phyloP scores from a whole-genome alignment of 2,113 vertebrate genomes.

The Gobius niger region DNA sequence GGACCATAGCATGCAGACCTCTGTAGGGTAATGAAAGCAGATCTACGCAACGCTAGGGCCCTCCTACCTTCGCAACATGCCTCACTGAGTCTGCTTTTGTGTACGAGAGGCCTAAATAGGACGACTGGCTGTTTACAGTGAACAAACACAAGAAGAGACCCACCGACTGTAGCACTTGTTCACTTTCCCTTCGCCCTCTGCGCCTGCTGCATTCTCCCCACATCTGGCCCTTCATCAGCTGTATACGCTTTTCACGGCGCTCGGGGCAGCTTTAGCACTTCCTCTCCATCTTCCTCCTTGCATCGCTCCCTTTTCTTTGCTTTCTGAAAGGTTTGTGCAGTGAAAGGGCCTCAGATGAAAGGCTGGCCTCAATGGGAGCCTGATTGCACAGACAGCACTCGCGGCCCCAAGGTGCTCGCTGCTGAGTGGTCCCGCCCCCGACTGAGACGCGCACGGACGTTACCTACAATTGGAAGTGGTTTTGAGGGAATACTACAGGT shows the following conservation, averaged over 20 bases:
- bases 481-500: constrained; percentile 17
- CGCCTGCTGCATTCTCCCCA: constrained; percentile 44
- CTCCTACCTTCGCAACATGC: constrained; percentile 36
- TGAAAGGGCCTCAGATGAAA: constrained; percentile 72
- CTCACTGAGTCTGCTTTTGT: constrained; percentile 40
- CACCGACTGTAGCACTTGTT: constrained; percentile 32
- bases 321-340: constrained; percentile 60
- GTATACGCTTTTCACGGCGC: constrained; percentile 59
- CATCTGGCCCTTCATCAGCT: constrained; percentile 64
- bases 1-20: constrained; percentile 6
- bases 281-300: constrained; percentile 46
- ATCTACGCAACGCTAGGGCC: constrained; percentile 13
- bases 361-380: constrained; percentile 56
- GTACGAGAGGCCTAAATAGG: constrained; percentile 24
- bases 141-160: constrained; percentile 45
- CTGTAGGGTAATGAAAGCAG: constrained; percentile 14
- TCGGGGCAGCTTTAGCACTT: constrained; percentile 68
- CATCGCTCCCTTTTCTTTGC: constrained; percentile 46
- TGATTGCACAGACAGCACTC: constrained; percentile 64
- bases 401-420: constrained; percentile 52
- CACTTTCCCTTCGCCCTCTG: constrained; percentile 14
- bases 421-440: constrained; percentile 36
- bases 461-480: constrained; percentile 31
- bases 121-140: constrained; percentile 30
- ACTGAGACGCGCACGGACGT: constrained; percentile 8